Evolutionary conservation across 92 coral and sea anemone genomes (phyloP).

Genomic region (Palythoa caribaeorum): DNA sequence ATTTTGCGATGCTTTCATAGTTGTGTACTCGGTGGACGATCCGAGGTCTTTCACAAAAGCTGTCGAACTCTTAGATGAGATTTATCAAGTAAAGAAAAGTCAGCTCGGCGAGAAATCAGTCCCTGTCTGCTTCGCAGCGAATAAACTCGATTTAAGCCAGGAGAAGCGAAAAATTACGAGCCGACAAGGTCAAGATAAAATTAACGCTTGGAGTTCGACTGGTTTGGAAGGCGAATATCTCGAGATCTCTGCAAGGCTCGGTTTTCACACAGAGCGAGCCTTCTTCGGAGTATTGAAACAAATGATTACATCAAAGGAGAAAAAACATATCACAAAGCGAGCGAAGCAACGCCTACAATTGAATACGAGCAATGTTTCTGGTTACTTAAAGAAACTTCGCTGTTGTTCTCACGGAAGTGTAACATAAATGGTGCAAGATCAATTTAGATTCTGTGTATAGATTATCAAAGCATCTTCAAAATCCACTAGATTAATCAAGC

Average conservation of each 20-base stretch:
- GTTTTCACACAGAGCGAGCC: conserved; percentile 63
- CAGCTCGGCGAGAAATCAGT: conserved; percentile 31
- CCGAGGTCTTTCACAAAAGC: conserved; percentile 74
- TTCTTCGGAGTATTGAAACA: conserved; percentile 54
- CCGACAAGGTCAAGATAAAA: conserved; percentile 56
- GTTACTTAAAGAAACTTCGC: neutral
- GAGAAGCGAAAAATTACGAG: conserved; percentile 58
- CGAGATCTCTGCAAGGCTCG: conserved; percentile 74
- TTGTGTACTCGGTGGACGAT: conserved; percentile 77
- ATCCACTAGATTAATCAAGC: too few species aligned
- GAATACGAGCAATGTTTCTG: conserved; percentile 23
- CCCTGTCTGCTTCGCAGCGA: conserved; percentile 71
- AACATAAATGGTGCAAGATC: too few species aligned
- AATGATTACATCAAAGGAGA: conserved; percentile 25
- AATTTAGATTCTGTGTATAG: too few species aligned
- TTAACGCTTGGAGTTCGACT: conserved; percentile 40
- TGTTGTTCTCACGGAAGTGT: too few species aligned
- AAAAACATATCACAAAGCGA: conserved; percentile 24
- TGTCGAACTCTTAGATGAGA: conserved; percentile 61
- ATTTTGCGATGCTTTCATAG: conserved; percentile 77
- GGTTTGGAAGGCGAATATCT: conserved; percentile 76
- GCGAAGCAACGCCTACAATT: conserved; percentile 1
- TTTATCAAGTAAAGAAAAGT: conserved; percentile 48
- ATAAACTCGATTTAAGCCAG: conserved; percentile 74
- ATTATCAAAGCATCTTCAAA: too few species aligned